These are phyloP conservation scores for Siphlonurus alternatus DNA, from an alignment of 2,888 invertebrate species.

Conservation along the genomic window DNA sequence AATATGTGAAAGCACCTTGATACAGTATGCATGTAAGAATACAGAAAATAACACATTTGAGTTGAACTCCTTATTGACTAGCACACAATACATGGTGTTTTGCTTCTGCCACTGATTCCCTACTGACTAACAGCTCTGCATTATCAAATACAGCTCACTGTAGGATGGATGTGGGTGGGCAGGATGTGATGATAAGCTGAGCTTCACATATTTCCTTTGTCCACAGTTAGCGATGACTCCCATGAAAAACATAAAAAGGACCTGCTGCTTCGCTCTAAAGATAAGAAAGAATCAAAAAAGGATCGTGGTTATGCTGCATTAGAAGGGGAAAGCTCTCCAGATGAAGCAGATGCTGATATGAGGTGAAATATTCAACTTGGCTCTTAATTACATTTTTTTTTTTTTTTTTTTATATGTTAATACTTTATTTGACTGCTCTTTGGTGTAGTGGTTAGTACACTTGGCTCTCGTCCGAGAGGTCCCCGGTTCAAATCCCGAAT, in stretches of 20 bases:
- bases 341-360: constrained; percentile 60
- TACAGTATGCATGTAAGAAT: no score
- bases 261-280: constrained; percentile 49
- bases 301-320: constrained; percentile 83
- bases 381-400: neutral
- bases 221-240: constrained; percentile 60
- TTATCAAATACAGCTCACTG: neutral
- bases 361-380: constrained; percentile 36
- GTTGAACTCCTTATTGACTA: no score
- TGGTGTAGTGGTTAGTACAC: no score
- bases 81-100: no score
- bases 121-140: neutral
- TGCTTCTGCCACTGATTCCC: no score
- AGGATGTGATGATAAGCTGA: neutral
- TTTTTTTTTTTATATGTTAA: no score
- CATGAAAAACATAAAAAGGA: constrained; percentile 69
- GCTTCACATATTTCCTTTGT: no score
- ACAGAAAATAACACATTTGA: no score
- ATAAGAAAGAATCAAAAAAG: constrained; percentile 69
- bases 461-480: no score
- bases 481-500: no score
- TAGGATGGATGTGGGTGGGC: neutral
- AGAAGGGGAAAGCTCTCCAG: constrained; percentile 85
- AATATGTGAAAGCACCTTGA: no score
- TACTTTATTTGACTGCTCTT: no score